Evolutionary conservation across 1,140 invertebrate species (phyloP).

Genomic region (Cotesia glomerata): DNA sequence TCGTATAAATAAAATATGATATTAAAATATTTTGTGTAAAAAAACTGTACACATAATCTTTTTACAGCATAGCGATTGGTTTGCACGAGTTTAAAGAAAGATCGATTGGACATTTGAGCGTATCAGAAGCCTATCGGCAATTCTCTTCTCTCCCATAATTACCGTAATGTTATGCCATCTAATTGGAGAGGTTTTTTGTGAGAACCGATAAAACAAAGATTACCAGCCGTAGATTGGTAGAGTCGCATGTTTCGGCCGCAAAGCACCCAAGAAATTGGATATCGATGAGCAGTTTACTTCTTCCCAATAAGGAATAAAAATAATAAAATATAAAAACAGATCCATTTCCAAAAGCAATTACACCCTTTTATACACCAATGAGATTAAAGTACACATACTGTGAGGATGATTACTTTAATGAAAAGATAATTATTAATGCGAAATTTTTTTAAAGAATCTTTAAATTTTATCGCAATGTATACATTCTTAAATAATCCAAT

Average conservation of each 20-base stretch:
- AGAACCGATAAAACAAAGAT: conserved; percentile 52
- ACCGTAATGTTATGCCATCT: conserved; percentile 55
- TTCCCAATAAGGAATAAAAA: not conserved
- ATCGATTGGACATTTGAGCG: conserved; percentile 34
- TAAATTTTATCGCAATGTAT: not conserved
- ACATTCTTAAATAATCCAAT: not conserved
- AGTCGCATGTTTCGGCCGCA: conserved; percentile 26
- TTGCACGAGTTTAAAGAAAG: conserved; percentile 15
- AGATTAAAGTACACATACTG: not conserved
- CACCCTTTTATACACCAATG: not conserved
- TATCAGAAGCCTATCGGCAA: conserved; percentile 35
- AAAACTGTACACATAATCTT: not conserved
- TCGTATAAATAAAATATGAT: no score
- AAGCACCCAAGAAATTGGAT: conserved; percentile 48
- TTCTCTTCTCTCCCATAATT: conserved; percentile 44
- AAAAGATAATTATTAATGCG: conserved; percentile 7
- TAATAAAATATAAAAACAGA: not conserved
- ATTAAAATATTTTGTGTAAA: no score
- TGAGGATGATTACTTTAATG: conserved; percentile 7
- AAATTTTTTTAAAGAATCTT: not conserved
- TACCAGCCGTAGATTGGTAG: conserved; percentile 35
- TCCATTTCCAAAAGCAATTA: conserved; percentile 9
- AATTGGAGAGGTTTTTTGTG: conserved; percentile 49
- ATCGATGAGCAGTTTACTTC: conserved; percentile 33
- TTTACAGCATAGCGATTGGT: no score